These are phyloP conservation scores for Calephelis virginiensis DNA, from an alignment of 1,140 invertebrate species.

Conservation along the genomic window DNA sequence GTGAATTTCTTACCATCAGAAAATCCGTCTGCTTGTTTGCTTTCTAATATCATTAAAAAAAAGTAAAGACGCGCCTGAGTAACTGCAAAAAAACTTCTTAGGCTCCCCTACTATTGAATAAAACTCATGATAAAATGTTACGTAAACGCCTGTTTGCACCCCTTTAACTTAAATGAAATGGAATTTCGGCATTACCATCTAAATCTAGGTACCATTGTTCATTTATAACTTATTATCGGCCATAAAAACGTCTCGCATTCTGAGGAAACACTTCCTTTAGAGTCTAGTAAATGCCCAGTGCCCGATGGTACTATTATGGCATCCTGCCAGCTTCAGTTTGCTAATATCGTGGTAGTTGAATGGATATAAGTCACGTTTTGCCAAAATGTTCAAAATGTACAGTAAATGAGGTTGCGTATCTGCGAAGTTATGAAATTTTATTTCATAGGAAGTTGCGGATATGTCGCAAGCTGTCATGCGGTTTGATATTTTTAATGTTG, in stretches of 20 bases:
- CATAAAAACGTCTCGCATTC: slow-evolving; percentile 52
- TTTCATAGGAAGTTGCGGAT: slow-evolving; percentile 19
- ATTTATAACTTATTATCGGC: slow-evolving; percentile 31
- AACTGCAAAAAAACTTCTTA: too few species aligned
- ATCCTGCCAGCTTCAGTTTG: slow-evolving; percentile 45
- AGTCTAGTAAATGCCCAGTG: slow-evolving; percentile 43
- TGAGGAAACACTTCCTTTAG: slow-evolving; percentile 53
- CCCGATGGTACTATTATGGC: slow-evolving; percentile 52
- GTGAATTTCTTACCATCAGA: too few species aligned
- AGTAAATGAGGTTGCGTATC: slow-evolving; percentile 24
- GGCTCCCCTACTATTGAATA: too few species aligned
- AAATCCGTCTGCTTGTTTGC: too few species aligned
- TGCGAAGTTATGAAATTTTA: slow-evolving; percentile 25
- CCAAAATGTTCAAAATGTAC: slow-evolving; percentile 49
- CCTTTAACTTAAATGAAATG: background rate
- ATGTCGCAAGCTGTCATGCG: slow-evolving; percentile 4
- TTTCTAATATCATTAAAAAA: too few species aligned
- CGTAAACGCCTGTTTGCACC: too few species aligned
- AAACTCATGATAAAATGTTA: too few species aligned
- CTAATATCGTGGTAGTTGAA: slow-evolving; percentile 46
- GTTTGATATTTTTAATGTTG: slow-evolving; percentile 2
- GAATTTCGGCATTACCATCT: background rate
- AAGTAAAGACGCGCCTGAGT: too few species aligned
- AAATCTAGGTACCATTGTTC: slow-evolving; percentile 4
- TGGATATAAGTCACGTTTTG: slow-evolving; percentile 49